phyloP scores from a whole-genome alignment of 2,113 vertebrate genomes.

The Athene cunicularia region DNA sequence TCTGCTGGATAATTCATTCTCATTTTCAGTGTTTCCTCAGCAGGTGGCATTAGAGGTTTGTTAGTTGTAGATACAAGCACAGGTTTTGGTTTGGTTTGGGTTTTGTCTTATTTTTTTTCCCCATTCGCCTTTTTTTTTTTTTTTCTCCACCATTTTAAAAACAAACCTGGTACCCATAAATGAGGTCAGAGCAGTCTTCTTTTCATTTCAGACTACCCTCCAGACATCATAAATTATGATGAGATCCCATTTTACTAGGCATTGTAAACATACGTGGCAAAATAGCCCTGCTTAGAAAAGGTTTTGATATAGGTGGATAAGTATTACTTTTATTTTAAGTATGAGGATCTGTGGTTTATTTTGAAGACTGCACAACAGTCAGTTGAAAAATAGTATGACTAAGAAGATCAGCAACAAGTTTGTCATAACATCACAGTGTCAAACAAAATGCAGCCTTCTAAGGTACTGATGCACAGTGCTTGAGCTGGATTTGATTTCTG shows the following conservation, averaged over 20 bases:
- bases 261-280: neutral
- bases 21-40: neutral
- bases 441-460: neutral
- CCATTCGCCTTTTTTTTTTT: neutral
- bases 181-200: neutral
- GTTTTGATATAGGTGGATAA: neutral
- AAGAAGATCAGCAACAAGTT: neutral
- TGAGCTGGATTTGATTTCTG: neutral
- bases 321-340: neutral
- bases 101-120: neutral
- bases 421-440: neutral
- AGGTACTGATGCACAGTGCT: neutral
- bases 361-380: neutral
- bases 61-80: neutral
- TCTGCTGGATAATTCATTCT: neutral
- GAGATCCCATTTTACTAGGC: neutral
- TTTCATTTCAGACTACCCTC: neutral
- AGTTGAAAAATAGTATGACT: neutral
- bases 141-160: neutral
- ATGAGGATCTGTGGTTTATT: neutral
- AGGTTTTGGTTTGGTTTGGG: neutral
- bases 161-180: neutral
- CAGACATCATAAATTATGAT: neutral
- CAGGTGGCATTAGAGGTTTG: slow-evolving; percentile 13
- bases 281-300: neutral